phyloP scores from a whole-genome alignment of 2,113 vertebrate genomes.

The Cyanocitta stelleri region DNA sequence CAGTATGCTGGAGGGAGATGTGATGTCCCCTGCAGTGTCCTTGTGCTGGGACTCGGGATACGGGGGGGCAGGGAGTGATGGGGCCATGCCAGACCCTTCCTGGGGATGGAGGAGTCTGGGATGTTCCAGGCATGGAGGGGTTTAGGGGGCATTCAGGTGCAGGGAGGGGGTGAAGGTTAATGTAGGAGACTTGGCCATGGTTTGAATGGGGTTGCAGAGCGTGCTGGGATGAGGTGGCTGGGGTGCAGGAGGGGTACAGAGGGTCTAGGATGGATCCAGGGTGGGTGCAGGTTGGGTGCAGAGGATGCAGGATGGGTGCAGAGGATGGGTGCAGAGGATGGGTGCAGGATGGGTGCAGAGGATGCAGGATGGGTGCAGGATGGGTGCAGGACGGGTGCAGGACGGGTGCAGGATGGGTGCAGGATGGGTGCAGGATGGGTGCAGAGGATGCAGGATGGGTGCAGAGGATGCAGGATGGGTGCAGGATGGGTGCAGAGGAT shows the following conservation, averaged over 20 bases:
- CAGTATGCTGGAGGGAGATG: background rate
- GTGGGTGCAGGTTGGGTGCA: background rate
- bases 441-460: no score
- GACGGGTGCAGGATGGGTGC: no score
- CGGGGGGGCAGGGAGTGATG: background rate
- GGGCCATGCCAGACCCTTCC: background rate
- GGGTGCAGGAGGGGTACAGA: background rate
- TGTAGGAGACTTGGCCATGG: background rate
- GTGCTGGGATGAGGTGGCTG: background rate
- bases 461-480: no score
- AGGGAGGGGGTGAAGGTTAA: no score
- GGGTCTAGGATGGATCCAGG: background rate
- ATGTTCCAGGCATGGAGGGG: background rate
- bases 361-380: background rate
- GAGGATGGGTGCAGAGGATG: background rate
- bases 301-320: background rate
- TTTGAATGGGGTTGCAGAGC: background rate
- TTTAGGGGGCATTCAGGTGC: background rate
- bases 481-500: no score
- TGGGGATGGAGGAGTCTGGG: background rate
- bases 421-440: no score
- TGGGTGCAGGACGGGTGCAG: no score
- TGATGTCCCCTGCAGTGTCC: background rate
- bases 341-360: no score
- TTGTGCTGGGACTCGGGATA: rapidly evolving